Percentiles rank a stretch among this genome's conserved stretches.
Evolutionary conservation across 2,113 vertebrate species (phyloP).

Genomic region (Pteruthius melanotis): DNA sequence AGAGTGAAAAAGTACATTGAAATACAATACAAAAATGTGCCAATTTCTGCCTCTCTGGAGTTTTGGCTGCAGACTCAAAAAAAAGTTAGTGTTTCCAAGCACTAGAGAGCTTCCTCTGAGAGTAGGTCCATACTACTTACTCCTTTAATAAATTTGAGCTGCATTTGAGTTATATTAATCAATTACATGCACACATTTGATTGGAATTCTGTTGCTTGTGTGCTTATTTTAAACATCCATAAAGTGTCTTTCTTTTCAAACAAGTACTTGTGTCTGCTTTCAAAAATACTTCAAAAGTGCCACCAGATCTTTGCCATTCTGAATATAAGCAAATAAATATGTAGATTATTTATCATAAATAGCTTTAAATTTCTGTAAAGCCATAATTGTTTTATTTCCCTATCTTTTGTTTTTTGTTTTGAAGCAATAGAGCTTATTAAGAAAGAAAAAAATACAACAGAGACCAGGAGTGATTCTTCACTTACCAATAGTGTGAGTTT

Average conservation of each 20-base stretch:
- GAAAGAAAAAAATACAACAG: not conserved
- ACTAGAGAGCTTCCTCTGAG: not conserved
- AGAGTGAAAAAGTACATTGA: not conserved
- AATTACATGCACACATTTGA: not conserved
- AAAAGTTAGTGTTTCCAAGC: not conserved
- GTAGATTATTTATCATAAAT: not conserved
- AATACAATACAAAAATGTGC: not conserved
- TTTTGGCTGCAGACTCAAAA: not conserved
- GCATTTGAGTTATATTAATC: not conserved
- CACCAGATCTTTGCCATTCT: not conserved
- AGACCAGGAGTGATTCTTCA: not conserved
- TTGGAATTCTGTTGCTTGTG: not conserved
- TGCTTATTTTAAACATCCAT: not conserved
- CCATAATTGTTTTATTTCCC: not conserved
- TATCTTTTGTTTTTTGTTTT: not conserved
- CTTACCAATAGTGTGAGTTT: not conserved
- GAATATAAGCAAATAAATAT: not conserved
- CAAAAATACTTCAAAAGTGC: not conserved
- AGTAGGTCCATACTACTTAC: not conserved
- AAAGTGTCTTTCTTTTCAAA: not conserved
- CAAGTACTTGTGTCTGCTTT: not conserved
- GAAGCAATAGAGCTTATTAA: not conserved
- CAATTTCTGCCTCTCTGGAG: not conserved
- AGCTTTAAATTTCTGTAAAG: not conserved
- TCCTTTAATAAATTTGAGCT: not conserved